Conservation (phyloP, 1,140 invertebrate genomes). For the Oryctes rhinoceros region DNA sequence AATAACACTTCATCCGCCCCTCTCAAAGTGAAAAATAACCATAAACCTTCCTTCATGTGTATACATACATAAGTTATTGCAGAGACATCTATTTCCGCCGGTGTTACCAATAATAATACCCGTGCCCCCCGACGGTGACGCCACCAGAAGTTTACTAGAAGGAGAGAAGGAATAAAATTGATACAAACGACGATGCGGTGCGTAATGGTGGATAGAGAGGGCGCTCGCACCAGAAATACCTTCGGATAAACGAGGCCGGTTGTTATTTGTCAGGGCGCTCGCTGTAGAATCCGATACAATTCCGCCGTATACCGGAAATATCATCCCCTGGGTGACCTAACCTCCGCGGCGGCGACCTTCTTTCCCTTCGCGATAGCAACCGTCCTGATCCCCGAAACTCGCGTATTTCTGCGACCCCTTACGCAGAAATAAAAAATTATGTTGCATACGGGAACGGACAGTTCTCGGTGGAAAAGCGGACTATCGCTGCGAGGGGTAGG, state of each 20-base stretch:
- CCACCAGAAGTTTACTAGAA: not conserved
- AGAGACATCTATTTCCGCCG: not conserved
- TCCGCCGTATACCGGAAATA: slow-evolving; percentile 4
- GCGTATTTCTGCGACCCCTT: not conserved
- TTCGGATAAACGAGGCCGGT: not conserved
- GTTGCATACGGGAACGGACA: slow-evolving; percentile 3
- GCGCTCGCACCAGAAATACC: not conserved
- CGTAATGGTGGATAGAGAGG: not conserved
- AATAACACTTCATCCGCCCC: not conserved
- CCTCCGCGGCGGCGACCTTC: not conserved
- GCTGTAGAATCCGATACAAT: slow-evolving; percentile 17
- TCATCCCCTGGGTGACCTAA: slow-evolving; percentile 17
- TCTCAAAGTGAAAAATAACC: not conserved
- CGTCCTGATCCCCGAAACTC: not conserved
- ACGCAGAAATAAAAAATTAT: slow-evolving; percentile 2
- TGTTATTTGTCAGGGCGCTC: slow-evolving; percentile 20
- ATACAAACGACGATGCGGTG: not conserved
- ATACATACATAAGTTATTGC: slow-evolving; percentile 22
- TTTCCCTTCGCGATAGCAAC: not conserved
- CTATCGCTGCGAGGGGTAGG: not conserved
- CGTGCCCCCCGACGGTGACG: not conserved
- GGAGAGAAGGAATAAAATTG: slow-evolving; percentile 8
- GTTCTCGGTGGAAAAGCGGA: not conserved
- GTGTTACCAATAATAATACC: not conserved
- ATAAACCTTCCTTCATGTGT: not conserved